A percentile compares a stretch with the other conserved stretches of the same genome.
phyloP scores from a whole-genome alignment of 2,888 invertebrate genomes.

The Tachystola acroxantha region DNA sequence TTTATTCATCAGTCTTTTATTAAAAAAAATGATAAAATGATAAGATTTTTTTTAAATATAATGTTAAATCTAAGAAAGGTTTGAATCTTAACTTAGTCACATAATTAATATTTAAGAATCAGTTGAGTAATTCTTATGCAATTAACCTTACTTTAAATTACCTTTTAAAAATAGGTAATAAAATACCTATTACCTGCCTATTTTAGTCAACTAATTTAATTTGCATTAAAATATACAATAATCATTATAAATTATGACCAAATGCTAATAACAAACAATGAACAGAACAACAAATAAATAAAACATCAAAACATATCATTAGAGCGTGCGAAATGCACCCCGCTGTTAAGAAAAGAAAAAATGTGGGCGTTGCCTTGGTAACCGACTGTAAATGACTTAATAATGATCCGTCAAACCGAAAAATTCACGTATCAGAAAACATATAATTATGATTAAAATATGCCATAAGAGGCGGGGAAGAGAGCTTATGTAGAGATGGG shows the following conservation, averaged over 20 bases:
- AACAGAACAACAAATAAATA: conserved; percentile 16
- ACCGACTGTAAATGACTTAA: conserved; percentile 62
- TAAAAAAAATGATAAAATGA: no score
- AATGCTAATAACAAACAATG: not conserved
- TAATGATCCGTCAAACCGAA: conserved; percentile 58
- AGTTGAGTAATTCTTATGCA: no score
- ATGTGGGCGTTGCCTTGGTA: conserved; percentile 59
- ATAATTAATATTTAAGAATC: no score
- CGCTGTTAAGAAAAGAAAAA: conserved; percentile 16
- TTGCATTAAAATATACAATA: no score
- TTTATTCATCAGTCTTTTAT: no score
- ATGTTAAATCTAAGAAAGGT: no score
- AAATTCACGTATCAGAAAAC: conserved; percentile 62
- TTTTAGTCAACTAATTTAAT: no score
- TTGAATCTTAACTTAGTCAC: no score
- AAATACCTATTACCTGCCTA: no score
- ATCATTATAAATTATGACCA: not conserved
- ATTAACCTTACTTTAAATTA: no score
- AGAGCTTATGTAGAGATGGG: conserved; percentile 22
- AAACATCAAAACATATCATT: conserved; percentile 48
- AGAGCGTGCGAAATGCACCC: conserved; percentile 42
- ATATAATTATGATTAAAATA: conserved; percentile 59
- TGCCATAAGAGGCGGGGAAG: conserved; percentile 27
- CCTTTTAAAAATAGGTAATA: no score
- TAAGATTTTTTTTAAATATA: no score